A percentile compares a stretch with the other conserved stretches of the same genome.
These are phyloP conservation scores for Nemotelus pantherinus DNA, from an alignment of 2,888 invertebrate species.

Conservation along the genomic window DNA sequence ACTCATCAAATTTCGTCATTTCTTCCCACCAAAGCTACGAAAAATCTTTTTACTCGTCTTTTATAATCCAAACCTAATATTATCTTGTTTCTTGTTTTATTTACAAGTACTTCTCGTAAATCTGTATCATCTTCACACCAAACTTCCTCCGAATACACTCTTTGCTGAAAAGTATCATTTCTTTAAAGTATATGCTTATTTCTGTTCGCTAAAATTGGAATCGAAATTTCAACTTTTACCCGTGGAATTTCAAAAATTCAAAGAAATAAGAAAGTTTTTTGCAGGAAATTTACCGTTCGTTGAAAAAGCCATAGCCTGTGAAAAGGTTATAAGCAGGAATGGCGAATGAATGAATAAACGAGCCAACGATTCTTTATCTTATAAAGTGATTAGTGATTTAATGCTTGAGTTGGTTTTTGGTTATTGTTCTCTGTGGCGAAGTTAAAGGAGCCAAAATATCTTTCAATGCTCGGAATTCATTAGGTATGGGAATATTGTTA, in stretches of 20 bases:
- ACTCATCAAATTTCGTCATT: too few relatives aligned
- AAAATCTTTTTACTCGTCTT: too few relatives aligned
- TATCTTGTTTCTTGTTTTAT: too few relatives aligned
- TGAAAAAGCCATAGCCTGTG: not conserved
- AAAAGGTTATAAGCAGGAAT: not conserved
- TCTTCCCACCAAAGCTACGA: too few relatives aligned
- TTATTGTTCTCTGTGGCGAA: not conserved
- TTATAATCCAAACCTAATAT: too few relatives aligned
- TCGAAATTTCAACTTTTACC: not conserved
- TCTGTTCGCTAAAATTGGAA: not conserved
- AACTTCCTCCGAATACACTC: too few relatives aligned
- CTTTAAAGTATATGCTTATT: not conserved
- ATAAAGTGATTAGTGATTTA: slow-evolving; percentile 14
- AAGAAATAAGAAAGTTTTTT: not conserved
- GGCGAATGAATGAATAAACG: too few relatives aligned
- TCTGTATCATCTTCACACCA: too few relatives aligned
- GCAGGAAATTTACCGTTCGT: not conserved
- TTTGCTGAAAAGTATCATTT: not conserved
- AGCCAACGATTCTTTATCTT: not conserved
- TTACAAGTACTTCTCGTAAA: too few relatives aligned
- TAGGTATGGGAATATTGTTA: too few relatives aligned
- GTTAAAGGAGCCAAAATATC: not conserved
- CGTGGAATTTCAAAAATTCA: slow-evolving; percentile 1
- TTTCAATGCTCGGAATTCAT: not conserved
- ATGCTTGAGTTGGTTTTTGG: not conserved